Evolutionary conservation across 2,888 invertebrate species (phyloP).

Genomic region (Drosophila affinis): DNA sequence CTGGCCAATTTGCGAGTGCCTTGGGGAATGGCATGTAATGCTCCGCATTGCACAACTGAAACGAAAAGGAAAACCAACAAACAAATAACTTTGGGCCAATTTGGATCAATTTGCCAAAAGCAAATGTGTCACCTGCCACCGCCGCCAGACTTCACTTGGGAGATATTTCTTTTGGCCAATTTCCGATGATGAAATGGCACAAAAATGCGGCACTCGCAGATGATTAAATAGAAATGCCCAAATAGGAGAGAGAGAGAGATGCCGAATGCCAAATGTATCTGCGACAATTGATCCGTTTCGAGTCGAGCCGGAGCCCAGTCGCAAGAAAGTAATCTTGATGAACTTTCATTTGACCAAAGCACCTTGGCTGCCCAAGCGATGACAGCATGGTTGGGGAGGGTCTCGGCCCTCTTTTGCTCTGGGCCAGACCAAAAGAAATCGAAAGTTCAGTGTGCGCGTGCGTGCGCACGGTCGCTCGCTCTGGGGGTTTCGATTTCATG

Average conservation of each 20-base stretch:
- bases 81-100: conserved; percentile 51
- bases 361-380: conserved; percentile 66
- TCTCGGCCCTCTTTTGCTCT: conserved; percentile 29
- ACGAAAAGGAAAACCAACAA: conserved; percentile 11
- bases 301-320: conserved; percentile 31
- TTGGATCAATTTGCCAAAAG: conserved; percentile 17
- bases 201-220: conserved; percentile 46
- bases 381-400: conserved; percentile 55
- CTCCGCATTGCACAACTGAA: conserved; percentile 39
- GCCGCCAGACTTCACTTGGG: conserved; percentile 36
- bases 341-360: conserved; percentile 48
- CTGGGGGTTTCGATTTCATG: conserved; percentile 68
- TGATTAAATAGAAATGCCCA: conserved; percentile 44
- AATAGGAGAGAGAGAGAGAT: conserved; percentile 20
- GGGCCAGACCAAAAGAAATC: conserved; percentile 71
- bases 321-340: conserved; percentile 42
- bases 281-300: conserved; percentile 32
- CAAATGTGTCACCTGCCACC: conserved; percentile 27
- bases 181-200: conserved; percentile 70
- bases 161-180: conserved; percentile 54
- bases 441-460: conserved; percentile 64
- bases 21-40: background rate
- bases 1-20: conserved; percentile 30
- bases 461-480: conserved; percentile 29
- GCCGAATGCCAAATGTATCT: conserved; percentile 1